These are phyloP conservation scores for Drosophila macrospina DNA, from an alignment of 2,888 invertebrate species.

Conservation along the genomic window DNA sequence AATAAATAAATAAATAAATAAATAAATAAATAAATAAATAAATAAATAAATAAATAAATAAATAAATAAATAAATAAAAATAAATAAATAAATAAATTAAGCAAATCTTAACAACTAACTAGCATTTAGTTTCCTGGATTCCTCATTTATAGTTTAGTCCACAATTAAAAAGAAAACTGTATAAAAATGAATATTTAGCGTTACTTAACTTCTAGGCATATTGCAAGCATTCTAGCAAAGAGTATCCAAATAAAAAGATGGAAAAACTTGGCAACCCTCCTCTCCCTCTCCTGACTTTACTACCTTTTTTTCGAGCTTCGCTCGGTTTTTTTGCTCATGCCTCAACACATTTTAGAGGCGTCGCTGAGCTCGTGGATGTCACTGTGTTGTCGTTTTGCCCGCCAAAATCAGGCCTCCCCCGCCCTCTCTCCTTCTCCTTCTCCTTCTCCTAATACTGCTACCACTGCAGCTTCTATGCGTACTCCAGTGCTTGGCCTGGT, in stretches of 20 bases:
- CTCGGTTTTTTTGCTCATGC: constrained; percentile 2
- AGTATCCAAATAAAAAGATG: constrained; percentile 3
- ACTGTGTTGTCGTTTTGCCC: constrained; percentile 63
- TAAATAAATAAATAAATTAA: too few species aligned
- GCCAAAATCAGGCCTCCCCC: constrained; percentile 47
- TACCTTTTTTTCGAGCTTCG: constrained; percentile 4
- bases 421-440: not conserved
- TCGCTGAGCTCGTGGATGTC: constrained; percentile 46
- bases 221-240: not conserved
- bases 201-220: not conserved
- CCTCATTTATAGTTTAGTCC: too few species aligned
- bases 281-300: not conserved
- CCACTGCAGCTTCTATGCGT: not conserved
- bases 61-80: too few species aligned
- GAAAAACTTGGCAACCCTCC: constrained; percentile 1
- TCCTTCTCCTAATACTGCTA: too few species aligned
- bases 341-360: constrained; percentile 47
- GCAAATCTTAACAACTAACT: too few species aligned
- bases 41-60: too few species aligned
- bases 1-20: too few species aligned
- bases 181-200: too few species aligned
- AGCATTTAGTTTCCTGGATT: too few species aligned
- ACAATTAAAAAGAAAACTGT: too few species aligned
- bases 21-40: too few species aligned
- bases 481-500: constrained; percentile 5